Evolutionary conservation across 2,113 vertebrate species (phyloP), one percentile per base, ranked within the genome.

Genomic region (Montifringilla adamsi): DNA sequence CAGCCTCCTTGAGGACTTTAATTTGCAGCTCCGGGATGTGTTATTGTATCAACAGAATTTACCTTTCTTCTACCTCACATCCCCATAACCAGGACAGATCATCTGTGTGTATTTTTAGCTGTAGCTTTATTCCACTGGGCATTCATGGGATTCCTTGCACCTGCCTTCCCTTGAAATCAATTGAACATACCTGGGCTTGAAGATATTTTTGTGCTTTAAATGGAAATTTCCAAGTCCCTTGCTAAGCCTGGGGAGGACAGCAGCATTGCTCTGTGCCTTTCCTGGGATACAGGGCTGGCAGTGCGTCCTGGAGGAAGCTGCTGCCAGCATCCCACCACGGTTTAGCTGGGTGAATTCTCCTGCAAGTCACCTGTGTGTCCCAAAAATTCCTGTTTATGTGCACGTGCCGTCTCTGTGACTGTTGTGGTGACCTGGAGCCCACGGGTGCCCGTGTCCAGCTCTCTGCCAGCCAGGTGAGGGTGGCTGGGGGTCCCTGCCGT

Each of bases 401-500:
- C 43, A 58, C 0, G 0, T 49, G 31, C 47, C 78, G 21, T 31
- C 43, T 64, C 53, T 37, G 23, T 10, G 10, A 5, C 9, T 3
- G 0, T 3, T 2, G 4, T 13, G 47, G 12, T 0, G 2, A 3
- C 1, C 7, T 1, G 43, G 46, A 59, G 47, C 68, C 44, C 43
- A 1, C 7, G 0, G 3, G 21, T 31, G 21, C 30, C 87, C 58
- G 0, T 7, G 10, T 5, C 60, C 70, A n/a, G 12, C 55, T 62
- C 64, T 39, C 43, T 5, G 10, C 7, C 0, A 39, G 67, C 62
- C 12, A 1, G 4, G 7, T 4, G 6, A 0, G 0, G 15, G 28
- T 30, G 50, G 10, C 0, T 17, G 35, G 9, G 31, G 41, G 35
- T 82, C 37, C 50, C 55, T 7, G 33, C 39, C 1, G 0, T 7